phyloP scores from a whole-genome alignment of 2,113 vertebrate genomes.

The Pelmatolapia mariae region DNA sequence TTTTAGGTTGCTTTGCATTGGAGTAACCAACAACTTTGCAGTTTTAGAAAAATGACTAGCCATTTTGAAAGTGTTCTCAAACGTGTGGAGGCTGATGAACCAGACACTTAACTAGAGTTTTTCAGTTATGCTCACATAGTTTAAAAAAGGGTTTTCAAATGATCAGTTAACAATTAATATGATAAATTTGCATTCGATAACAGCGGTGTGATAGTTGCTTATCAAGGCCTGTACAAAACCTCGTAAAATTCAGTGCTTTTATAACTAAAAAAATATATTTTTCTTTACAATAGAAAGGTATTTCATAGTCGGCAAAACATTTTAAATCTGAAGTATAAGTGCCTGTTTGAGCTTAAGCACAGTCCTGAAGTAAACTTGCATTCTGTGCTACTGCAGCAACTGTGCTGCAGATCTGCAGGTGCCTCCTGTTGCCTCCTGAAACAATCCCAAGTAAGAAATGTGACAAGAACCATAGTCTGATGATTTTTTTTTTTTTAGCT shows the following conservation, averaged over 20 bases:
- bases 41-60: not conserved
- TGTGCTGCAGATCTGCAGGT: not conserved
- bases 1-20: not conserved
- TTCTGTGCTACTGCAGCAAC: not conserved
- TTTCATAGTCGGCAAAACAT: not conserved
- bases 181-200: not conserved
- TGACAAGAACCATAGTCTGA: not conserved
- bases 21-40: not conserved
- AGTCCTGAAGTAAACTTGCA: not conserved
- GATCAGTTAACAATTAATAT: not conserved
- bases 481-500: not conserved
- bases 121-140: not conserved
- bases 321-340: not conserved
- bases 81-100: not conserved
- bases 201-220: not conserved
- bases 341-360: not conserved
- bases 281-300: not conserved
- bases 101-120: not conserved
- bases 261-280: not conserved
- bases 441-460: not conserved
- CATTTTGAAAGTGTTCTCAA: not conserved
- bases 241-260: not conserved
- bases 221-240: not conserved
- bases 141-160: not conserved
- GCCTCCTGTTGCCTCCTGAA: not conserved